phyloP scores from a whole-genome alignment of 2,113 vertebrate genomes.

The Egretta garzetta region DNA sequence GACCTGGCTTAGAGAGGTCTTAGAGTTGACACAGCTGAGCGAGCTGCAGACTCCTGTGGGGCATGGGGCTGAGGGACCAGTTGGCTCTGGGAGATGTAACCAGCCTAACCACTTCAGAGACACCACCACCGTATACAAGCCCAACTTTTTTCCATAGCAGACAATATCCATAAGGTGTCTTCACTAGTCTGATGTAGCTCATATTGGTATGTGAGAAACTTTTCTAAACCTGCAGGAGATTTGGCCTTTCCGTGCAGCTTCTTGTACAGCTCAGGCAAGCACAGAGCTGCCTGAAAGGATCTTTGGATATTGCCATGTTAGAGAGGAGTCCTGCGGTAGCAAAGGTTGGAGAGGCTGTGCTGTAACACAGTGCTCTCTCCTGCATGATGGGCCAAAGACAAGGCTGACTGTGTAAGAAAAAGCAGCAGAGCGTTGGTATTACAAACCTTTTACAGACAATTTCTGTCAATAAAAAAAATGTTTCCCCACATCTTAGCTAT shows the following conservation, averaged over 20 bases:
- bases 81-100: not conserved
- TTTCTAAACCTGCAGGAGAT: not conserved
- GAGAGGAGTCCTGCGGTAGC: not conserved
- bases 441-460: not conserved
- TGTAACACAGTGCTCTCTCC: not conserved
- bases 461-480: not conserved
- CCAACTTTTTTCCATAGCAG: not conserved
- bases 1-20: not conserved
- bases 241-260: not conserved
- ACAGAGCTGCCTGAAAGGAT: not conserved
- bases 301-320: not conserved
- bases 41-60: not conserved
- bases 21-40: fast-evolving
- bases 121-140: not conserved
- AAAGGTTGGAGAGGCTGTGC: not conserved
- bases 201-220: not conserved
- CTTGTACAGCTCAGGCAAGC: not conserved
- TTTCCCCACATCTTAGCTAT: not conserved
- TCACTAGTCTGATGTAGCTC: not conserved
- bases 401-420: not conserved
- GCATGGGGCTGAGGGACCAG: not conserved
- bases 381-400: not conserved
- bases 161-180: not conserved
- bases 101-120: not conserved
- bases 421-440: not conserved